Percentiles rank a stretch among this genome's conserved stretches.
phyloP scores from a whole-genome alignment of 2,113 vertebrate genomes.

The Cephalopterus ornatus region DNA sequence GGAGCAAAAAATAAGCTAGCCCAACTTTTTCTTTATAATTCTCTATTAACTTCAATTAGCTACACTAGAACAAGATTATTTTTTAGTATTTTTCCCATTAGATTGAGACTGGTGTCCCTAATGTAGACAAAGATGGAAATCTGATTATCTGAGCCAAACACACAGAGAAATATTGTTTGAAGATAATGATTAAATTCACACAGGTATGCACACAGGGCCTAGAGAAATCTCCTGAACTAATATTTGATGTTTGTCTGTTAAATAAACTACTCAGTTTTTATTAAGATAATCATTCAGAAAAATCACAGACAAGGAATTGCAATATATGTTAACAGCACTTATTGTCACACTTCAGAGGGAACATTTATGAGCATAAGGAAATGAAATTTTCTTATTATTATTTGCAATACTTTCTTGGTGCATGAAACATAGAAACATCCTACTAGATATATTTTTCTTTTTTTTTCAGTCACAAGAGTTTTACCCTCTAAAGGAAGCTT shows the following conservation, averaged over 20 bases:
- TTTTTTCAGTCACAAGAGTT: neutral
- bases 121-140: neutral
- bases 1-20: neutral
- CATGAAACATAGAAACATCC: neutral
- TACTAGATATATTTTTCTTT: neutral
- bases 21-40: neutral
- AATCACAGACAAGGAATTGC: neutral
- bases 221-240: neutral
- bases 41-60: neutral
- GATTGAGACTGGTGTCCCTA: neutral
- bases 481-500: neutral
- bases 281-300: slow-evolving; percentile 11
- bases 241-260: neutral
- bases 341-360: slow-evolving; percentile 25
- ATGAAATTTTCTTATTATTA: neutral
- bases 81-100: neutral
- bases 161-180: neutral
- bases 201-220: neutral
- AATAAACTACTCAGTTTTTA: slow-evolving; percentile 5
- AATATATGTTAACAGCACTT: neutral
- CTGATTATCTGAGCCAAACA: neutral
- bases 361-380: neutral
- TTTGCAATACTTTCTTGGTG: neutral
- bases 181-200: neutral
- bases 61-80: neutral